Evolutionary conservation across 2,888 invertebrate species (phyloP).

Genomic region (Caradrina clavipalpis): DNA sequence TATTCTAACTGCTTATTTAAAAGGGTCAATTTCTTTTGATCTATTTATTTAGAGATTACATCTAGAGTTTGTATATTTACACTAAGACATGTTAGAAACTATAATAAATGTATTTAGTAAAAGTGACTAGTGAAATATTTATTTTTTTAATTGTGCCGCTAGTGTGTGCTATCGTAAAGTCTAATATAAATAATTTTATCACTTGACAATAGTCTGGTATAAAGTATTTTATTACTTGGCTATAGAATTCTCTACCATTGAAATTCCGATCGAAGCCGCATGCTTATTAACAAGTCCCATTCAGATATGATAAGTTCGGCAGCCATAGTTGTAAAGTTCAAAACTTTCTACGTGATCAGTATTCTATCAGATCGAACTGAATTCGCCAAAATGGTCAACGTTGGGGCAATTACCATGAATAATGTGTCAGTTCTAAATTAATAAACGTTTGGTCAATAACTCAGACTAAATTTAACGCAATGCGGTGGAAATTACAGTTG

Average conservation of each 20-base stretch:
- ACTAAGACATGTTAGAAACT: background rate
- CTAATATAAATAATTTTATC: slow-evolving; percentile 1
- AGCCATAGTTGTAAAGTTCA: slow-evolving; percentile 44
- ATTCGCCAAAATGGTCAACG: slow-evolving; percentile 73
- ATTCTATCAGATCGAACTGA: slow-evolving; percentile 72
- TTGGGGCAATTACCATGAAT: slow-evolving; percentile 80
- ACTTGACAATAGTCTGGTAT: slow-evolving; percentile 1
- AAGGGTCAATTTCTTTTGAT: background rate
- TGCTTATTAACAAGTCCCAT: slow-evolving; percentile 50
- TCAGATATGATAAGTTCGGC: slow-evolving; percentile 36
- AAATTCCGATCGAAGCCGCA: slow-evolving; percentile 33
- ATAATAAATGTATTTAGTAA: background rate
- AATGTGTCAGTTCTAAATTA: slow-evolving; percentile 82
- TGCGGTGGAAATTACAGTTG: slow-evolving; percentile 72
- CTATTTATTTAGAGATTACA: background rate
- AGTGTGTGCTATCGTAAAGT: background rate
- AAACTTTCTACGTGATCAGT: slow-evolving; percentile 66
- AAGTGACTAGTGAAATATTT: background rate
- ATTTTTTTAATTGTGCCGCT: background rate
- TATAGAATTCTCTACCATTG: slow-evolving; percentile 13
- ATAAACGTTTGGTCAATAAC: slow-evolving; percentile 82
- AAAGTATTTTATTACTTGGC: slow-evolving; percentile 13
- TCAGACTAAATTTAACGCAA: slow-evolving; percentile 81
- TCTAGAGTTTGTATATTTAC: background rate
- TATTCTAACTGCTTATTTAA: background rate